Base-by-base conservation (phyloP, 2,113 vertebrate species). In the Tragelaphus strepsiceros region DNA sequence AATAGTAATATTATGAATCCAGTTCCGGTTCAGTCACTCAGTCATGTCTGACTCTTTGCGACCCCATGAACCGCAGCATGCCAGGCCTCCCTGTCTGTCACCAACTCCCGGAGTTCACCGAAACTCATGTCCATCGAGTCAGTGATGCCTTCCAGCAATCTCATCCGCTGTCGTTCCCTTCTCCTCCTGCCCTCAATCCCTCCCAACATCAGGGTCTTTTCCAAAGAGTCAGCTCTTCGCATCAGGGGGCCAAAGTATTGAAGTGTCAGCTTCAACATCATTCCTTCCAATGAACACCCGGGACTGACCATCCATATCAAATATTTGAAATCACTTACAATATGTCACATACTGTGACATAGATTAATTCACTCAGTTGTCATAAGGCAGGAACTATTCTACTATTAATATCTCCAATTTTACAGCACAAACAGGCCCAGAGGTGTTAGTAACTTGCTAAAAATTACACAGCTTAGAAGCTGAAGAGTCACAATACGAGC, bases 1-100 rank as follows among this genome's bases (percentile, higher is more conserved):
- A 87, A 35, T 56, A 28, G 62, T 46, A 26, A 30, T 26, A 80
- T 28, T 54, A 77, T 59, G 58, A 83, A 83, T 67, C 64, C n/a
- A 21, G 62, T 35, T 64, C 62, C 16, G n/a, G 16, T 67, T n/a
- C 17, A 35, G 17, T 67, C 0, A 0, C 64, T 67, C n/a, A 21
- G 64, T 35, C 9, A 0, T 35, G n/a, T 35, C 17, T 0, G 9
- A 35, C 17, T 67, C 17, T 67, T 35, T 67, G 17, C 1, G 4
- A 21, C 32, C 64, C 64, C n/a, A 67, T 67, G 64, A 67, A 67
- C 17, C 2, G 2, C 64, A 67, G 64, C 17, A 67, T 8, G 5
- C n/a, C 64, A 21, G n/a, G 64, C 64, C n/a, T 67, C 64, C n/a
- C 17, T 67, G 17, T 67, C 64, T 0, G 35, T 67, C 64, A 67